These are phyloP conservation scores for Parambassis ranga DNA, from an alignment of 2,797 vertebrate species.

Conservation along the genomic window DNA sequence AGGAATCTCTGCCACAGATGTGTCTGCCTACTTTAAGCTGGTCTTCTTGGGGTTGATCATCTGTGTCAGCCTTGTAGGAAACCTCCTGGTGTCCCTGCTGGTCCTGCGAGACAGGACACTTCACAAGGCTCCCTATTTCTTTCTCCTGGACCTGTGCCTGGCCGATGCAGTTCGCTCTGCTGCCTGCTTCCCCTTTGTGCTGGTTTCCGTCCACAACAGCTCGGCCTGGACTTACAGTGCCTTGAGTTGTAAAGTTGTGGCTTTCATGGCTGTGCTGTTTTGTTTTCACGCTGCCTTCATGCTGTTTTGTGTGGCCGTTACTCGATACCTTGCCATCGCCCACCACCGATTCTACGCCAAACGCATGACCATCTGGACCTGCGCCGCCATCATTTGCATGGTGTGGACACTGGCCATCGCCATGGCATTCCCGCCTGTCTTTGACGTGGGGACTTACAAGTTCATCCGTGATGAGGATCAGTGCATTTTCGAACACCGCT, in stretches of 20 bases:
- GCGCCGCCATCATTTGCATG: constrained; percentile 90
- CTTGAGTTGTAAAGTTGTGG: constrained; percentile 90
- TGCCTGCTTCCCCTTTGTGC: constrained; percentile 90
- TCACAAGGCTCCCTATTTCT: constrained; percentile 91
- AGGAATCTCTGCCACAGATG: constrained; percentile 76
- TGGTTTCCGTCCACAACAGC: constrained; percentile 88
- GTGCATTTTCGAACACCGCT: constrained; percentile 92
- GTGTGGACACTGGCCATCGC: constrained; percentile 91
- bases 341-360: constrained; percentile 92
- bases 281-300: constrained; percentile 92
- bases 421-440: constrained; percentile 91
- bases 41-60: constrained; percentile 89
- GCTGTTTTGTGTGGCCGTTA: constrained; percentile 90
- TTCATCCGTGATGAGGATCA: constrained; percentile 91
- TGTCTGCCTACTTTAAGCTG: constrained; percentile 87
- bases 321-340: constrained; percentile 91
- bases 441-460: constrained; percentile 91
- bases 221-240: constrained; percentile 90
- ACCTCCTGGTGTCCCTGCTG: constrained; percentile 87
- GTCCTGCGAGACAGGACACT: constrained; percentile 87
- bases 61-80: constrained; percentile 88
- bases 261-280: constrained; percentile 91
- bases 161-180: constrained; percentile 88
- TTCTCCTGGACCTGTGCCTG: constrained; percentile 90
- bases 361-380: constrained; percentile 93